Base-by-base conservation (phyloP, 2,888 invertebrate species). In the Abrostola triplasia region DNA sequence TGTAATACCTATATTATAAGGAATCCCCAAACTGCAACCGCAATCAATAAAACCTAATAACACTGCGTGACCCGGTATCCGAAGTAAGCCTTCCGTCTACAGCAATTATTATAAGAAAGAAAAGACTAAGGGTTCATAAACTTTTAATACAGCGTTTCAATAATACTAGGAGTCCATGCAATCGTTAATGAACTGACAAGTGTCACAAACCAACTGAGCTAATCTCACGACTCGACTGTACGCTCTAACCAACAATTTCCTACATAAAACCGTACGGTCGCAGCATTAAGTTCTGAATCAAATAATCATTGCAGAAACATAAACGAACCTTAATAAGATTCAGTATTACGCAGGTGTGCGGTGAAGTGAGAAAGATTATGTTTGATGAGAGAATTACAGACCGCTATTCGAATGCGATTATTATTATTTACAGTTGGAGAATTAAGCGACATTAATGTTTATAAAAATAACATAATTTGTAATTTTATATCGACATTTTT, bases 351-450 rank as follows among this genome's bases (percentile, higher is more conserved):
- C 11, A 49, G 41, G 38, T 57, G 38, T 8, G 12, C 8, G 12
- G 48, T 47, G 11, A 50, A 63, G 44, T 56, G 53, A 51, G 24
- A 56, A 55, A 55, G 37, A 57, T 67, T 55, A 52, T 36, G 41
- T 52, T 56, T 73, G 68, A 64, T 73, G 53, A 50, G 54, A 53
- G 61, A 68, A 59, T 64, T 69, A 69, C 47, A 40, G 13, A 50
- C 59, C 69, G 64, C 47, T 57, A 51, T 51, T 40, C 7, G 35
- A 42, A 49, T 56, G 0, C 51, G 49, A 49, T 52, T 0, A 44
- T 36, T 36, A 47, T 36, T 24, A 9, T 37, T n/a, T 24, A 36
- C 11, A 40, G 10, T 5, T 10, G 6, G 57, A 40, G 48, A 57
- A 57, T 48, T 40, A 36, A 35, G 9, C 49, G 48, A 35, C 5